Percentiles rank a stretch among this genome's conserved stretches.
These are phyloP conservation scores for Drosophila picticornis DNA, from an alignment of 2,888 invertebrate genomes.

Conservation along the genomic window DNA sequence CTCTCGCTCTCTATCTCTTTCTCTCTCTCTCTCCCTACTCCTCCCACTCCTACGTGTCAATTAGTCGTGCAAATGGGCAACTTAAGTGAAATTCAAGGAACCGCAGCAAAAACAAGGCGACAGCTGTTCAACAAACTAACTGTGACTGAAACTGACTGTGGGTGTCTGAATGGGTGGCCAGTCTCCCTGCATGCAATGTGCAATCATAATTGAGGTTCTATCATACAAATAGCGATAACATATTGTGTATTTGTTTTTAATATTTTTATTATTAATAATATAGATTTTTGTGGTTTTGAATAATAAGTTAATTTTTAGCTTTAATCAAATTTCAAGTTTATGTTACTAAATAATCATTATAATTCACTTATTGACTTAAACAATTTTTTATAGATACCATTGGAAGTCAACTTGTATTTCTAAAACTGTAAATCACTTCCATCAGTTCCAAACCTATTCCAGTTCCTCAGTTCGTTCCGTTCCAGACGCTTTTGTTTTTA, in stretches of 20 bases:
- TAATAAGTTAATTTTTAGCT: background rate
- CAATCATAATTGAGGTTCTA: background rate
- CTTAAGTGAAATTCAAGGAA: conserved; percentile 51
- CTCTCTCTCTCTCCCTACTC: background rate
- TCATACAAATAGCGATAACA: background rate
- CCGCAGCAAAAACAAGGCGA: conserved; percentile 37
- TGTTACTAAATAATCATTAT: background rate
- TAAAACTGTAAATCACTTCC: background rate
- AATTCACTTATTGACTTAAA: background rate
- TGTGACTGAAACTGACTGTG: conserved; percentile 18
- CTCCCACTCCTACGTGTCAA: conserved; percentile 57
- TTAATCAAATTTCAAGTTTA: background rate
- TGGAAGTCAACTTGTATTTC: background rate
- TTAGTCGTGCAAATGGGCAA: conserved; percentile 51
- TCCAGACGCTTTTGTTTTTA: background rate
- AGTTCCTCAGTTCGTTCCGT: background rate
- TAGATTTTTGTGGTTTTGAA: background rate
- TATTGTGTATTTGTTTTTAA: background rate
- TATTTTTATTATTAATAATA: background rate
- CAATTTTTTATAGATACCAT: background rate
- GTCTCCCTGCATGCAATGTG: background rate
- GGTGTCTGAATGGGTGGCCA: background rate
- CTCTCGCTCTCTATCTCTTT: background rate
- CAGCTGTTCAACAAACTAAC: conserved; percentile 55
- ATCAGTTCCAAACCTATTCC: background rate